Evolutionary conservation across 2,113 vertebrate species (phyloP).

Genomic region (Anarrhichthys ocellatus): DNA sequence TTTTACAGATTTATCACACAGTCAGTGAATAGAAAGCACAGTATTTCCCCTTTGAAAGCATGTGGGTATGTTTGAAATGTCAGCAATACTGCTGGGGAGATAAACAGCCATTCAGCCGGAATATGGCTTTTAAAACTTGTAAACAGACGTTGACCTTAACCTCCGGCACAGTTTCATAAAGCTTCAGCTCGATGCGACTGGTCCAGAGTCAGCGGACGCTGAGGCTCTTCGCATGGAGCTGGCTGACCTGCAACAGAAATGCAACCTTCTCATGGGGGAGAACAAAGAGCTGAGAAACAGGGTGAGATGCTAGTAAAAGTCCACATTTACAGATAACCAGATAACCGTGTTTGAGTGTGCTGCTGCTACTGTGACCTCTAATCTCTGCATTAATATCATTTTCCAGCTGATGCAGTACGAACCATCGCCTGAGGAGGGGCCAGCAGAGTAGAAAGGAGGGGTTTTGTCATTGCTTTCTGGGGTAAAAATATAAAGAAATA

Average conservation of each 20-base stretch:
- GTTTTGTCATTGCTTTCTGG: neutral
- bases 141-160: conserved; percentile 77
- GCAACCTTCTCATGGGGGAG: conserved; percentile 90
- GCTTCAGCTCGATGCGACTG: conserved; percentile 88
- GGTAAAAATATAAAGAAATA: neutral
- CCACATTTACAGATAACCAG: neutral
- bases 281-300: conserved; percentile 91
- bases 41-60: neutral
- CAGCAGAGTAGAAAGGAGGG: conserved; percentile 75
- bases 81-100: neutral
- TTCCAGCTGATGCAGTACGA: conserved; percentile 92
- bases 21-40: neutral
- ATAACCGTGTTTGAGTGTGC: neutral
- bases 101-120: neutral
- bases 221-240: conserved; percentile 89
- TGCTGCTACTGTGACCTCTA: neutral
- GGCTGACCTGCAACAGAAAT: conserved; percentile 91
- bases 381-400: neutral
- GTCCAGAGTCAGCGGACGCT: conserved; percentile 86
- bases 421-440: conserved; percentile 85
- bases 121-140: neutral
- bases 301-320: conserved; percentile 77
- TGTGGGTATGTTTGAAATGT: neutral
- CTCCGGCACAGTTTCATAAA: conserved; percentile 89
- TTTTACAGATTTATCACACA: neutral